Percentiles rank a stretch among this genome's conserved stretches.
phyloP scores from a whole-genome alignment of 2,113 vertebrate species.

The Periophthalmodon schlosseri region DNA sequence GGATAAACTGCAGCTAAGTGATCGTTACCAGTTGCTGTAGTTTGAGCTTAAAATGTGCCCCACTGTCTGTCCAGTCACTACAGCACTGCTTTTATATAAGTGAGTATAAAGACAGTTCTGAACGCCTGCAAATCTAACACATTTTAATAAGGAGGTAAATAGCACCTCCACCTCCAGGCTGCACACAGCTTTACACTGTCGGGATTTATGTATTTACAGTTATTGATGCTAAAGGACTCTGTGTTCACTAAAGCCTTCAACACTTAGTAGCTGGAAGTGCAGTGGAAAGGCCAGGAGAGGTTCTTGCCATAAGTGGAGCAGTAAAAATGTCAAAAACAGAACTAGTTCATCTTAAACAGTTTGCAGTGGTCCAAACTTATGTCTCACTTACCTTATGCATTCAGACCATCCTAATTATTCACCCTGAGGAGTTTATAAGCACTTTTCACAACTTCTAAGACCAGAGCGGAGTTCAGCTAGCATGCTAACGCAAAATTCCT shows the following conservation, averaged over 20 bases:
- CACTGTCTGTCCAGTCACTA: background rate
- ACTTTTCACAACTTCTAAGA: too few species aligned
- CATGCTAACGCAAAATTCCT: too few species aligned
- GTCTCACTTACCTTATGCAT: too few species aligned
- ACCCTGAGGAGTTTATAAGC: too few species aligned
- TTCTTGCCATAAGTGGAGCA: slow-evolving; percentile 45
- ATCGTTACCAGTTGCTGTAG: too few species aligned
- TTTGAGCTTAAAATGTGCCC: background rate
- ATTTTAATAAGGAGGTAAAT: slow-evolving; percentile 3
- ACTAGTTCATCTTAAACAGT: too few species aligned
- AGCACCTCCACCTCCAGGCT: background rate
- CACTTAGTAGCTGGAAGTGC: slow-evolving; percentile 2
- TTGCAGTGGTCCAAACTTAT: too few species aligned
- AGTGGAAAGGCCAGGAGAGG: slow-evolving; percentile 35
- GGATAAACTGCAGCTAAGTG: too few species aligned
- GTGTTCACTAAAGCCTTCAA: background rate
- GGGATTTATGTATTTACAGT: background rate
- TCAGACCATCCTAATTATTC: too few species aligned
- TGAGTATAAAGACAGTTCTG: background rate
- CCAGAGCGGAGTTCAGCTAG: too few species aligned
- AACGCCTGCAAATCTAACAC: background rate
- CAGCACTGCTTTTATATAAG: background rate
- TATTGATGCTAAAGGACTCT: background rate
- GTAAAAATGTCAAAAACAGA: background rate
- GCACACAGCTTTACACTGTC: background rate